Evolutionary conservation across 2,113 vertebrate species (phyloP).

Genomic region (Zosterops hypoxanthus): DNA sequence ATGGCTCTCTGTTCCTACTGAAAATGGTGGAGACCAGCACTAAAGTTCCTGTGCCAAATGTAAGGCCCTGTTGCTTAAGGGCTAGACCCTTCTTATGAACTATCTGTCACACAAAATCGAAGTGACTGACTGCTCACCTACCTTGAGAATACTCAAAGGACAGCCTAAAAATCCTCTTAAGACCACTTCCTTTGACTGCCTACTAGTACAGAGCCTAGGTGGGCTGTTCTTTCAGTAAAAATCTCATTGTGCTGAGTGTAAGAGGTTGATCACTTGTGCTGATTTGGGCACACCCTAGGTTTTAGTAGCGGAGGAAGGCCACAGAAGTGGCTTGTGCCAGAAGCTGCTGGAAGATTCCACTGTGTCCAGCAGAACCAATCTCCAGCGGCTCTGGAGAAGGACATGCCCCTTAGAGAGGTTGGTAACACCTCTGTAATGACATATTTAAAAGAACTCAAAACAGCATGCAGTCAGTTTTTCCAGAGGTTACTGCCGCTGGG

Average conservation of each 20-base stretch:
- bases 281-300: not conserved
- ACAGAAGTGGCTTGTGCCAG: no score
- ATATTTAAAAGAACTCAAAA: not conserved
- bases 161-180: not conserved
- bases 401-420: not conserved
- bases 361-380: not conserved
- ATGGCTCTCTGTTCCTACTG: not conserved
- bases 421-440: not conserved
- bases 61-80: not conserved
- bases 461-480: accelerated
- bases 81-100: not conserved
- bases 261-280: not conserved
- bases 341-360: not conserved
- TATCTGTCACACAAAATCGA: not conserved
- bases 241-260: accelerated
- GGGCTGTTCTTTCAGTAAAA: not conserved
- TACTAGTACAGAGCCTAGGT: not conserved
- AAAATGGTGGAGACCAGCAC: not conserved
- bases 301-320: not conserved
- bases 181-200: not conserved
- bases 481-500: accelerated
- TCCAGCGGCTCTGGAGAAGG: not conserved
- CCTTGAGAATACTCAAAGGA: not conserved
- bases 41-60: not conserved
- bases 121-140: not conserved